These are phyloP conservation scores for Callyntrura guangdongensis DNA, from an alignment of 2,888 invertebrate genomes.

Conservation along the genomic window DNA sequence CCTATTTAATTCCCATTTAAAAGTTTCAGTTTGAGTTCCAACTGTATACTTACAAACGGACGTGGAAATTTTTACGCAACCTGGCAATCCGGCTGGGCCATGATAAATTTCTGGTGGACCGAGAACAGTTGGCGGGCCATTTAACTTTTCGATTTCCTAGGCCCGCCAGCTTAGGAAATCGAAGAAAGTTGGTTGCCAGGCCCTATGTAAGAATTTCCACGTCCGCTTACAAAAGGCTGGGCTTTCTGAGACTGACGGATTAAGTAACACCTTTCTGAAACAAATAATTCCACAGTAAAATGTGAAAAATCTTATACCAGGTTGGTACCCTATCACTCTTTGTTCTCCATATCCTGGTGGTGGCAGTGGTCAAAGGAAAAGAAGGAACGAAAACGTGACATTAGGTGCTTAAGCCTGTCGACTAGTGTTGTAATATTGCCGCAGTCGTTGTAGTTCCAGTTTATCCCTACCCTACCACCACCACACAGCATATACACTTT, in stretches of 20 bases:
- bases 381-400: slow-evolving; percentile 58
- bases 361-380: slow-evolving; percentile 32
- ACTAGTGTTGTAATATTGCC: neutral
- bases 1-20: slow-evolving; percentile 7
- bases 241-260: slow-evolving; percentile 46
- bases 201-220: no score
- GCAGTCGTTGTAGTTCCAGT: slow-evolving; percentile 8
- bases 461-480: neutral
- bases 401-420: slow-evolving; percentile 27
- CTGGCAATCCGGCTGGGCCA: no score
- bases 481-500: no score
- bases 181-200: no score
- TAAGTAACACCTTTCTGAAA: slow-evolving; percentile 55
- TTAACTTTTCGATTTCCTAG: no score
- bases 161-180: no score
- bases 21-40: neutral
- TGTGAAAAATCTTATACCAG: slow-evolving; percentile 46
- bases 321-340: slow-evolving; percentile 49
- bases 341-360: slow-evolving; percentile 58
- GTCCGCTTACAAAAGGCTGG: no score
- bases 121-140: no score
- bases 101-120: no score
- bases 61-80: no score
- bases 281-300: slow-evolving; percentile 45
- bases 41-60: no score